These are phyloP conservation scores for Phenacoccus solenopsis DNA, from an alignment of 1,140 invertebrate species.

Conservation along the genomic window DNA sequence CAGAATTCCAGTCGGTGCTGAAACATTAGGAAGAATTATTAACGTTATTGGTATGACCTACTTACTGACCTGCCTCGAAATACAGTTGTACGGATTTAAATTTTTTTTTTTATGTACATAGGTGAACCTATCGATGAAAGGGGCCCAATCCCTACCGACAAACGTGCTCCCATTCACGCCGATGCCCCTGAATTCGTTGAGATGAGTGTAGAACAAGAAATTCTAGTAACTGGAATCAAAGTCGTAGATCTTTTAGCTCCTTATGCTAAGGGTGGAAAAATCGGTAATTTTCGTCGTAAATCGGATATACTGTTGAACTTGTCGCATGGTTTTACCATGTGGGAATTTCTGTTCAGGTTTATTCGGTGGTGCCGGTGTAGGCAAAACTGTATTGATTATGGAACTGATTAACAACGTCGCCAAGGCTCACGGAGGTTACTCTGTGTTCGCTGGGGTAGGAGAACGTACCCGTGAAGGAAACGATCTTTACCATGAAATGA, in stretches of 20 bases:
- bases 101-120: conserved; percentile 9
- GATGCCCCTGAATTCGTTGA: conserved; percentile 95
- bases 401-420: conserved; percentile 99
- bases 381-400: conserved; percentile 99
- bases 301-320: too few species aligned
- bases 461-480: conserved; percentile 98
- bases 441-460: conserved; percentile 97
- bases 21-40: conserved; percentile 92
- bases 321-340: not conserved
- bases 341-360: conserved; percentile 46
- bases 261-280: conserved; percentile 96
- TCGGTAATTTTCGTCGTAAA: too few species aligned
- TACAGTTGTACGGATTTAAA: not conserved
- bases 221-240: conserved; percentile 95
- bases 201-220: conserved; percentile 96
- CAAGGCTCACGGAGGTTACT: conserved; percentile 99
- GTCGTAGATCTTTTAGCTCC: conserved; percentile 92
- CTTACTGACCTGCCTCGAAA: too few species aligned
- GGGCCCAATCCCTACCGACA: conserved; percentile 84
- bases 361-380: conserved; percentile 97
- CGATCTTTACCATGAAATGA: conserved; percentile 99
- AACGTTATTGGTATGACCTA: conserved; percentile 80
- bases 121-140: conserved; percentile 97
- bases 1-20: conserved; percentile 90
- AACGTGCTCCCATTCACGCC: conserved; percentile 79